phyloP scores from a whole-genome alignment of 2,797 vertebrate genomes.

The Lophius americanus region DNA sequence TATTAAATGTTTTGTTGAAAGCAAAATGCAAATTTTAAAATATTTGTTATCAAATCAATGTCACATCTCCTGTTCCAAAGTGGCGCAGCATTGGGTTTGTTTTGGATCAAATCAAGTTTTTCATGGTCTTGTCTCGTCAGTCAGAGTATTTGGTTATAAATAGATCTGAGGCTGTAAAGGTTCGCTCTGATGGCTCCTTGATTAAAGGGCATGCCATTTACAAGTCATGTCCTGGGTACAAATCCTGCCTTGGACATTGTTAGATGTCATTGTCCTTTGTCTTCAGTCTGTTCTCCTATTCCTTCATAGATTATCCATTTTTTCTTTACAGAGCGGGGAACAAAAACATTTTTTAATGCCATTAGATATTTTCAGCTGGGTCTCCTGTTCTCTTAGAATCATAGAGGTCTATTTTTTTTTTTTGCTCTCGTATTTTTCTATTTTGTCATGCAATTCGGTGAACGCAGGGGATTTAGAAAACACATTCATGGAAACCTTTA shows the following conservation, averaged over 20 bases:
- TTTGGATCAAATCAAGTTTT: conserved; percentile 29
- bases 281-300: conserved; percentile 10
- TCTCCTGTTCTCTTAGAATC: conserved; percentile 8
- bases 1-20: background rate
- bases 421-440: background rate
- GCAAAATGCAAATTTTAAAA: too few species aligned
- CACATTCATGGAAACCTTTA: conserved; percentile 9
- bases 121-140: conserved; percentile 12
- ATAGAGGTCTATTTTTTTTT: conserved; percentile 5
- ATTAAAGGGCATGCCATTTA: conserved; percentile 62
- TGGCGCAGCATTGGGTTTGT: background rate
- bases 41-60: background rate
- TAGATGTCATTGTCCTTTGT: conserved; percentile 33
- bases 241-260: conserved; percentile 45
- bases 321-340: conserved; percentile 1
- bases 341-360: conserved; percentile 21
- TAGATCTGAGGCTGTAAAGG: conserved; percentile 39
- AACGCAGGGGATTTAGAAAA: background rate
- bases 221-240: conserved; percentile 33
- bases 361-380: conserved; percentile 14
- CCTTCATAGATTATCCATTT: conserved; percentile 1
- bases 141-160: conserved; percentile 44
- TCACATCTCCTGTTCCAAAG: background rate
- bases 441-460: conserved; percentile 15
- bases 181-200: conserved; percentile 45